Evolutionary conservation across 2,797 vertebrate genomes (phyloP), one percentile per base, ranked within the genome.

Genomic region (Coregonus suidteri): DNA sequence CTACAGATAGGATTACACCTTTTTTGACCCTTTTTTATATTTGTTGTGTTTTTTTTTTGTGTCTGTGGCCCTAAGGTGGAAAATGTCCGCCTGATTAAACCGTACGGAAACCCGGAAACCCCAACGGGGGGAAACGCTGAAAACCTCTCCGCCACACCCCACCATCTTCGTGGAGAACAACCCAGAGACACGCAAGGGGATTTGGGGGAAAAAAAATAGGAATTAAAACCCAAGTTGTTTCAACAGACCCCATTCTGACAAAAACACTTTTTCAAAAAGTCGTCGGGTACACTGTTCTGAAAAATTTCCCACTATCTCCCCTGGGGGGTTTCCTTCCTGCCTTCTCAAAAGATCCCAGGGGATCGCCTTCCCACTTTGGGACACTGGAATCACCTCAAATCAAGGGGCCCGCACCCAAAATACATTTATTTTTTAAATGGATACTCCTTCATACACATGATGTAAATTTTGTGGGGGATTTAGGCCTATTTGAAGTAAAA

Each of bases 91-190:
- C 87, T 99, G 81, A 85, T 97, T 79, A 96, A 96, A 98, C 87
- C 93, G 95, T 65, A 85, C 93, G n/a, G n/a, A n/a, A n/a, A n/a
- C n/a, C n/a, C n/a, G n/a, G n/a, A n/a, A n/a, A n/a, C n/a, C n/a
- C n/a, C n/a, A n/a, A n/a, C n/a, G n/a, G n/a, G n/a, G n/a, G n/a
- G n/a, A n/a, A n/a, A n/a, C n/a, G n/a, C n/a, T n/a, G n/a, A n/a
- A n/a, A n/a, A n/a, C 91, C 91, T 99, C 41, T 99, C 97, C 0
- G 96, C 97, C 47, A 98, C 97, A 0, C 98, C 99, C 99, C 78
- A 94, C 96, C 85, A 99, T 99, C 91, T 99, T 98, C 72, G 96
- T 98, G 35, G 98, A 99, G 87, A 97, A 95, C 85, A 90, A 93
- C 75, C 94, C 96, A 0, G 96, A 98, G 80, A 89, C 95, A 11